Conservation (phyloP, 2,113 vertebrate species). For the Zeus faber region DNA sequence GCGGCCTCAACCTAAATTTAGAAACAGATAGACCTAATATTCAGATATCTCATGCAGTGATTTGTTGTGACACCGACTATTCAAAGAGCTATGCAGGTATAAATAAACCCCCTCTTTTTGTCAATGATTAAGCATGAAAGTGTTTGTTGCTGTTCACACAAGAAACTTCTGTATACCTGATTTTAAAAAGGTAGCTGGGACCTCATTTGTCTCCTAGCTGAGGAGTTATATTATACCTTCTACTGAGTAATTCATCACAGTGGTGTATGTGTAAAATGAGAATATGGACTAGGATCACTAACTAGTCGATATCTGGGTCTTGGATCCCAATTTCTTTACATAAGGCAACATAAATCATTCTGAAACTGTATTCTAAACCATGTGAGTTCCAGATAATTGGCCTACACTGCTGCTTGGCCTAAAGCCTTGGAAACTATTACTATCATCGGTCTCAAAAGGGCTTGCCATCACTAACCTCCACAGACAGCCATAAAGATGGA, state of each 20-base stretch:
- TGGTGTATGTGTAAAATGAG: constrained; percentile 35
- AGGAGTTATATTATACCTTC: constrained; percentile 20
- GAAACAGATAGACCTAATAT: too few species aligned
- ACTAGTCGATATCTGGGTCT: constrained; percentile 11
- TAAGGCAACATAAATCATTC: constrained; percentile 20
- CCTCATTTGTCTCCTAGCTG: too few species aligned
- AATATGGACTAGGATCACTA: constrained; percentile 22
- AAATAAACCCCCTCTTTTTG: too few species aligned
- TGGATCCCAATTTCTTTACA: constrained; percentile 12
- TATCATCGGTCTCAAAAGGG: not conserved
- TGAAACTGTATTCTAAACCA: constrained; percentile 10
- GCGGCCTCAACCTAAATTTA: too few species aligned
- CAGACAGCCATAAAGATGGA: not conserved
- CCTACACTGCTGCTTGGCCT: constrained; percentile 6
- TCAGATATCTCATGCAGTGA: too few species aligned
- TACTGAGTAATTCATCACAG: constrained; percentile 28
- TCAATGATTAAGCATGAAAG: too few species aligned
- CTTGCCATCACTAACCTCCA: constrained; percentile 5
- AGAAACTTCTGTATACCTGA: too few species aligned
- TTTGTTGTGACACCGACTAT: too few species aligned
- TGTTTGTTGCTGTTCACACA: too few species aligned
- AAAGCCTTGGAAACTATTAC: constrained; percentile 4
- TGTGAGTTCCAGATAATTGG: constrained; percentile 19
- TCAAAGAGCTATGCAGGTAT: too few species aligned
- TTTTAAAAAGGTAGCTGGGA: too few species aligned